phyloP scores from a whole-genome alignment of 2,113 vertebrate species.

The Neodontobutis hainanensis region DNA sequence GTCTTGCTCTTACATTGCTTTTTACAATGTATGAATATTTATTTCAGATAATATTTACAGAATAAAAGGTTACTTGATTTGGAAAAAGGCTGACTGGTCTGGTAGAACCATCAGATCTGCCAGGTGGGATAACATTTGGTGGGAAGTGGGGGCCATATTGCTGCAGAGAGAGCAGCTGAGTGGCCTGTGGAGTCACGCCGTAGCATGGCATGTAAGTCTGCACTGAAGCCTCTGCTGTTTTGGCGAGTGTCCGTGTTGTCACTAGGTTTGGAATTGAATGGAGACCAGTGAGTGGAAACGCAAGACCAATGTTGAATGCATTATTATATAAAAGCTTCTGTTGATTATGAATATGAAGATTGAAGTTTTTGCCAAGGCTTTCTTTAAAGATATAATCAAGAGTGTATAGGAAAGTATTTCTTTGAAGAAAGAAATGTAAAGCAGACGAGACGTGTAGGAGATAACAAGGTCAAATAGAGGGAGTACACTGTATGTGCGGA shows the following conservation, averaged over 20 bases:
- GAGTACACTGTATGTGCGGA: too few relatives aligned
- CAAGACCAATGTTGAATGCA: conserved; percentile 17
- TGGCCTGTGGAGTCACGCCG: conserved; percentile 25
- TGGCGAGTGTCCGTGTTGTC: conserved; percentile 25
- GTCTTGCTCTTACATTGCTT: too few relatives aligned
- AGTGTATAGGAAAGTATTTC: too few relatives aligned
- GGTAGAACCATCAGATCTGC: conserved; percentile 24
- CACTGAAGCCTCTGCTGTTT: conserved; percentile 8
- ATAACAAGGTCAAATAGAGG: background rate
- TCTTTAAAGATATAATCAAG: too few relatives aligned
- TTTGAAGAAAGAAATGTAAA: background rate
- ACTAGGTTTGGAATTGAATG: conserved; percentile 9
- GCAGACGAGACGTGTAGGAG: background rate
- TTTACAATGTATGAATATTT: too few relatives aligned
- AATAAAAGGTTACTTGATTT: background rate
- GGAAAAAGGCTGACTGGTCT: conserved; percentile 1
- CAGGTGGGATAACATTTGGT: conserved; percentile 55
- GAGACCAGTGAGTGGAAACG: conserved; percentile 9
- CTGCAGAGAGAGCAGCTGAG: conserved; percentile 27
- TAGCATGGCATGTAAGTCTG: conserved; percentile 20
- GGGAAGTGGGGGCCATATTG: conserved; percentile 33
- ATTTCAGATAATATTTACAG: too few relatives aligned
- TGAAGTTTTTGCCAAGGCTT: too few relatives aligned
- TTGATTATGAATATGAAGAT: too few relatives aligned
- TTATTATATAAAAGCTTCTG: background rate